These are phyloP conservation scores for Drosophila pachea DNA, from an alignment of 1,140 invertebrate species.

Conservation along the genomic window DNA sequence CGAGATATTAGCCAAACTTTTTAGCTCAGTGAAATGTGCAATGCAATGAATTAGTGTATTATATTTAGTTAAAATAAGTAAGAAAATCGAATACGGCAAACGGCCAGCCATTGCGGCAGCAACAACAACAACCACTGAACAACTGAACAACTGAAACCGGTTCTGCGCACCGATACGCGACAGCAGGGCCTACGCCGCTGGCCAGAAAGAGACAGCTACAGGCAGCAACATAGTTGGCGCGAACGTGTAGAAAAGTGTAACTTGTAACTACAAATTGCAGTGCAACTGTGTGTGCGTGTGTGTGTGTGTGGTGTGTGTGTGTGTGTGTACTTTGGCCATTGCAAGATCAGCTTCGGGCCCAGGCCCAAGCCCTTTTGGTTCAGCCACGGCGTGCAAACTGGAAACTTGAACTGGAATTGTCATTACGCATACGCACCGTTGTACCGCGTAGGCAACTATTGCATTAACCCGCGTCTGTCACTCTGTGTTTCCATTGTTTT, in stretches of 20 bases:
- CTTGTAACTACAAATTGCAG: slow-evolving; percentile 60
- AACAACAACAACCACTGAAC: too few relatives aligned
- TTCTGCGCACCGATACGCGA: slow-evolving; percentile 60
- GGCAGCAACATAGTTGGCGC: slow-evolving; percentile 38
- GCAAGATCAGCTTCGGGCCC: slow-evolving; percentile 50
- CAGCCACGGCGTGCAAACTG: slow-evolving; percentile 11
- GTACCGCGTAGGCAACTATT: slow-evolving; percentile 33
- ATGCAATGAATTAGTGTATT: slow-evolving; percentile 30
- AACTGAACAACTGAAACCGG: slow-evolving; percentile 65
- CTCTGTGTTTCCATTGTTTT: slow-evolving; percentile 41
- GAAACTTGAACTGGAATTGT: slow-evolving; percentile 45
- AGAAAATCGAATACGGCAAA: slow-evolving; percentile 28
- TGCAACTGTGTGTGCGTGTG: slow-evolving; percentile 28
- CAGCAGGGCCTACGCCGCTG: slow-evolving; percentile 28
- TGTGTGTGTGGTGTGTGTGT: slow-evolving; percentile 1
- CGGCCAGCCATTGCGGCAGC: slow-evolving; percentile 36
- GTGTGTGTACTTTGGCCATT: slow-evolving; percentile 32
- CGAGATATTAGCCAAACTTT: slow-evolving; percentile 2
- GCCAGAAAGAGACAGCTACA: slow-evolving; percentile 62
- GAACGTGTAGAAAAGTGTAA: slow-evolving; percentile 58
- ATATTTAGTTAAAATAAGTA: slow-evolving; percentile 23
- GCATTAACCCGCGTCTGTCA: slow-evolving; percentile 31
- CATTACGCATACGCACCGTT: slow-evolving; percentile 64
- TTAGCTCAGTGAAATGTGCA: slow-evolving; percentile 12
- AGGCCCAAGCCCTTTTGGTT: slow-evolving; percentile 14